Evolutionary conservation across 1,140 invertebrate genomes (phyloP).

Genomic region (Vanessa tameamea): DNA sequence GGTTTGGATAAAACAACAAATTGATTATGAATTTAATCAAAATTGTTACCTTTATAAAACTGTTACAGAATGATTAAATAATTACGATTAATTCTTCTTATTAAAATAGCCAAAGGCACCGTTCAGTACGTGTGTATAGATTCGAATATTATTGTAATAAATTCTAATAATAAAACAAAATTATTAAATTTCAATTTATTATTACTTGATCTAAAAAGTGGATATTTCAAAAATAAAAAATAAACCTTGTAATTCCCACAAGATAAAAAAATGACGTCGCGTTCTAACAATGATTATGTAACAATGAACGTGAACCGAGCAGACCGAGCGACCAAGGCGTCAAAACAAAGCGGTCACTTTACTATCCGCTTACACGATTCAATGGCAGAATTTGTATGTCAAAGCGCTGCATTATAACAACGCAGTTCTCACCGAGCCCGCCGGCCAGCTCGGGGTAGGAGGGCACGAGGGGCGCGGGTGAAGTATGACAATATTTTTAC

Average conservation of each 20-base stretch:
- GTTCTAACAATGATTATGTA: not conserved
- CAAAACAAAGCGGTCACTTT: constrained; percentile 14
- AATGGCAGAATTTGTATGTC: constrained; percentile 13
- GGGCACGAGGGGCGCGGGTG: constrained; percentile 8
- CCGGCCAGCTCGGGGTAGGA: not conserved
- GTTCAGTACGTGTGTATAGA: too few species aligned
- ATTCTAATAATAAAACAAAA: too few species aligned
- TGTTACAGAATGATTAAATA: too few species aligned
- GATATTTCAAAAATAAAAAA: not conserved
- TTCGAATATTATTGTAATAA: too few species aligned
- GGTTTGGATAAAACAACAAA: too few species aligned
- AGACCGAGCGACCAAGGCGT: not conserved
- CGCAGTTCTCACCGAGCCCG: constrained; percentile 5
- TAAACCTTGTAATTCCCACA: not conserved
- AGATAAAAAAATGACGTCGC: not conserved
- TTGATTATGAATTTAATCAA: too few species aligned
- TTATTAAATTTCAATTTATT: too few species aligned
- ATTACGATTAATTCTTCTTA: too few species aligned
- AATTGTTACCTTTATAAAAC: too few species aligned
- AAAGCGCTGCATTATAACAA: constrained; percentile 13
- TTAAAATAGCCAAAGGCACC: too few species aligned
- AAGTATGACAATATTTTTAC: constrained; percentile 31
- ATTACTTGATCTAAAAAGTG: too few species aligned
- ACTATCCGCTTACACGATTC: constrained; percentile 4
- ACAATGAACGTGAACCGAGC: not conserved